Evolutionary conservation across 30 jellyfish, hydroid and myxozoan species (phyloP).

Genomic region (Hydractinia symbiolongicarpus): DNA sequence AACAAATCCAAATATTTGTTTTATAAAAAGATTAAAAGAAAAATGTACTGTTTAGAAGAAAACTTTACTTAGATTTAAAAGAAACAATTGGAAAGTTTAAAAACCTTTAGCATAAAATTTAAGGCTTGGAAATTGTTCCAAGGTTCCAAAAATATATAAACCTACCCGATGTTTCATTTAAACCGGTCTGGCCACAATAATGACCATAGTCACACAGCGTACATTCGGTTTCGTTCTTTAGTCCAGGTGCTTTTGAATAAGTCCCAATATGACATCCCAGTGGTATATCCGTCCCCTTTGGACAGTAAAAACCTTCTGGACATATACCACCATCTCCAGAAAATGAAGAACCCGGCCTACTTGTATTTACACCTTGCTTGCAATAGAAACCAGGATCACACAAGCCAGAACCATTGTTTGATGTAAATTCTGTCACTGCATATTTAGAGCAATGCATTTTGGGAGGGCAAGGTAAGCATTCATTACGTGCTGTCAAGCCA

Average conservation of each 20-base stretch:
- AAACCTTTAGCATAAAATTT: no score
- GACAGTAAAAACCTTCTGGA: conserved; percentile 90
- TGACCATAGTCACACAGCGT: conserved; percentile 75
- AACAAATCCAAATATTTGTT: not conserved
- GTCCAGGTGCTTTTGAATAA: conserved; percentile 42
- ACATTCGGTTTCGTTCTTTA: conserved; percentile 65
- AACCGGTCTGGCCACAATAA: conserved; percentile 75
- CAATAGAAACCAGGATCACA: conserved; percentile 94
- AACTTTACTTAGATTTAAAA: no score
- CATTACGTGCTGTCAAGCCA: conserved; percentile 55
- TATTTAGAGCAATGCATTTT: conserved; percentile 51
- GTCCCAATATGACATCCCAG: conserved; percentile 78
- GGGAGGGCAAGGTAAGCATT: conserved; percentile 89
- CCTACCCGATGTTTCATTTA: conserved; percentile 81
- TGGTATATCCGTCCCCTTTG: conserved; percentile 86
- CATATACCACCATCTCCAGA: conserved; percentile 93
- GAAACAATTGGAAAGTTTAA: no score
- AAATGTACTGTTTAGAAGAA: not conserved
- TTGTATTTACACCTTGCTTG: conserved; percentile 53
- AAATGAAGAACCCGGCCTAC: conserved; percentile 59
- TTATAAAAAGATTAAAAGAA: not conserved
- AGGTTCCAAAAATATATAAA: not conserved
- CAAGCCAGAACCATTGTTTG: conserved; percentile 68
- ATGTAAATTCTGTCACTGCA: conserved; percentile 67
- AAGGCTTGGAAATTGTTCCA: no score